phyloP scores from a whole-genome alignment of 2,888 invertebrate species.

The Reticulitermes lucifugus region DNA sequence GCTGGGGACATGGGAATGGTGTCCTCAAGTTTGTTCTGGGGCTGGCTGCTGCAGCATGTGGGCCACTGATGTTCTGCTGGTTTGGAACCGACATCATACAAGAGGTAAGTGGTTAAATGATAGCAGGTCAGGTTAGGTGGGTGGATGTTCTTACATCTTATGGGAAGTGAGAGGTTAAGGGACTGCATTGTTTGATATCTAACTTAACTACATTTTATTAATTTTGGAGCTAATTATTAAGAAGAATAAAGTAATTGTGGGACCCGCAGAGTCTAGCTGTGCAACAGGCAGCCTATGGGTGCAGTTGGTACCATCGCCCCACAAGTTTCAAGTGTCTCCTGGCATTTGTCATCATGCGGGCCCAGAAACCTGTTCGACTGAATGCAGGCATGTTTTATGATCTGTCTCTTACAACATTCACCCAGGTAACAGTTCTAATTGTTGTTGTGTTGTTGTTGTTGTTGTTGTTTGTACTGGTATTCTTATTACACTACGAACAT shows the following conservation, averaged over 20 bases:
- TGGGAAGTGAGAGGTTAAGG: background rate
- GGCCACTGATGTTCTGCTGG: constrained; percentile 36
- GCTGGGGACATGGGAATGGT: constrained; percentile 8
- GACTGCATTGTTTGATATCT: no score
- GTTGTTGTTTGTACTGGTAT: no score
- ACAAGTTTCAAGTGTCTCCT: background rate
- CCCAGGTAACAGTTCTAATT: background rate
- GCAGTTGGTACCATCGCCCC: background rate
- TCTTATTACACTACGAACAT: no score
- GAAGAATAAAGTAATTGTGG: background rate
- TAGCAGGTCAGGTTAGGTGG: background rate
- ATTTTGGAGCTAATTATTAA: no score
- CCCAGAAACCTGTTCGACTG: constrained; percentile 5
- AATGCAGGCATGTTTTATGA: constrained; percentile 30
- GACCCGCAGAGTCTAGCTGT: constrained; percentile 16
- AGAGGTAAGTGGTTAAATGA: background rate
- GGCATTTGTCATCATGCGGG: background rate
- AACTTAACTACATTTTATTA: no score
- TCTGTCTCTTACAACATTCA: constrained; percentile 14
- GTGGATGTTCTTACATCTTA: background rate
- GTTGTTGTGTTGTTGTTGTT: no score
- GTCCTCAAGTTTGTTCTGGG: constrained; percentile 13
- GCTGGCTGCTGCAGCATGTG: background rate
- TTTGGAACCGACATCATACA: constrained; percentile 24
- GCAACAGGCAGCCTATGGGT: constrained; percentile 4